phyloP scores from a whole-genome alignment of 2,113 vertebrate species.

The Rhea americana region DNA sequence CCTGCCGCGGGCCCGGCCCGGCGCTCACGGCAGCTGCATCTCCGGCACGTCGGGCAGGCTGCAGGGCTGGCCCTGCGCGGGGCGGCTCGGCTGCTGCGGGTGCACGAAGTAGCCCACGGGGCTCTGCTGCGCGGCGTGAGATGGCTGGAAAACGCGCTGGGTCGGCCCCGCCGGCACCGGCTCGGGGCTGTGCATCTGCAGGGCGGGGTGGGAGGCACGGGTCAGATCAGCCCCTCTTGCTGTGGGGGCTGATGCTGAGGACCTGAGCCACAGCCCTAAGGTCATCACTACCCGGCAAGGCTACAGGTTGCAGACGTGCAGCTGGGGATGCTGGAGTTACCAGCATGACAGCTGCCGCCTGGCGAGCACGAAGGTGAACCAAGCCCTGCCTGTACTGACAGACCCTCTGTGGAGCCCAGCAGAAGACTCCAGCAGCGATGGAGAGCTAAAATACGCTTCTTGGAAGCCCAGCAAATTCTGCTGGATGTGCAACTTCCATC shows the following conservation, averaged over 20 bases:
- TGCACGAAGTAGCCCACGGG: slow-evolving; percentile 79
- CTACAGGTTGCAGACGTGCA: rapidly evolving
- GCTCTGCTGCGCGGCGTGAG: slow-evolving; percentile 70
- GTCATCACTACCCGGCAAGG: rapidly evolving
- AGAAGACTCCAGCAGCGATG: not conserved
- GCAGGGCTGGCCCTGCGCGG: slow-evolving; percentile 70
- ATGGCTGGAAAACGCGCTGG: slow-evolving; percentile 74
- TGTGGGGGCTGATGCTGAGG: not conserved
- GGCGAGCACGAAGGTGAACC: not conserved
- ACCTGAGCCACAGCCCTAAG: not conserved
- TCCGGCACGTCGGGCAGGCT: slow-evolving; percentile 79
- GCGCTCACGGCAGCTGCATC: slow-evolving; percentile 79
- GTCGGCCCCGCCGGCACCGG: slow-evolving; percentile 64
- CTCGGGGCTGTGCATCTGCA: slow-evolving; percentile 81
- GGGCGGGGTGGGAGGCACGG: not conserved
- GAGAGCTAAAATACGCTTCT: not conserved
- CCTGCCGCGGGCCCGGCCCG: not conserved
- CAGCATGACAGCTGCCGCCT: not conserved
- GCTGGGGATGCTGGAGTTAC: not conserved
- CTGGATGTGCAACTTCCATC: not conserved
- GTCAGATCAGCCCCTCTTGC: not conserved
- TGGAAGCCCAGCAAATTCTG: rapidly evolving
- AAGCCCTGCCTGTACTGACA: not conserved
- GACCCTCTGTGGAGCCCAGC: not conserved
- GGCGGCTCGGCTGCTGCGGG: slow-evolving; percentile 58